Evolutionary conservation across 2,888 invertebrate genomes (phyloP).

Genomic region (Tolmerus cingulatus): DNA sequence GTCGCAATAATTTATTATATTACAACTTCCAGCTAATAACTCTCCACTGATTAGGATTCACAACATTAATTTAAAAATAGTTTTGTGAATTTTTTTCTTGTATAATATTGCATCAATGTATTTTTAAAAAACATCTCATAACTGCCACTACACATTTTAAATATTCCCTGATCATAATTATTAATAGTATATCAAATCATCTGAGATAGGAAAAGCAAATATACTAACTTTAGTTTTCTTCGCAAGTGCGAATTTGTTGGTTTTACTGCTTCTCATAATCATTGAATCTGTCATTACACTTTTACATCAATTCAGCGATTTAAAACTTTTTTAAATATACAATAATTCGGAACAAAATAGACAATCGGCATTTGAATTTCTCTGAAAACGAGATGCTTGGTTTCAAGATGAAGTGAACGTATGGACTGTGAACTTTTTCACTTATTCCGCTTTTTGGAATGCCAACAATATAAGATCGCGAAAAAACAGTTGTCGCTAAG

Average conservation of each 20-base stretch:
- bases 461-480: neutral
- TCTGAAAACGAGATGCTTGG: neutral
- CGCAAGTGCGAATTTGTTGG: neutral
- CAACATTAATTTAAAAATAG: too few relatives aligned
- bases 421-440: neutral
- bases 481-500: neutral
- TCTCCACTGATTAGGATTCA: too few relatives aligned
- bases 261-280: neutral
- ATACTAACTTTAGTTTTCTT: neutral
- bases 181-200: neutral
- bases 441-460: neutral
- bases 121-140: neutral
- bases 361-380: neutral
- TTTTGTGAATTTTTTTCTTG: too few relatives aligned
- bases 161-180: neutral
- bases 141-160: neutral
- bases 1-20: neutral
- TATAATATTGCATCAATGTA: too few relatives aligned
- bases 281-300: neutral
- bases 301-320: neutral
- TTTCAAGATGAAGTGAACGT: neutral
- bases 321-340: neutral
- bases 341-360: neutral
- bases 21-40: neutral
- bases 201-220: neutral